Conservation (phyloP, 2,113 vertebrate species). For the Periophthalmodon schlosseri region DNA sequence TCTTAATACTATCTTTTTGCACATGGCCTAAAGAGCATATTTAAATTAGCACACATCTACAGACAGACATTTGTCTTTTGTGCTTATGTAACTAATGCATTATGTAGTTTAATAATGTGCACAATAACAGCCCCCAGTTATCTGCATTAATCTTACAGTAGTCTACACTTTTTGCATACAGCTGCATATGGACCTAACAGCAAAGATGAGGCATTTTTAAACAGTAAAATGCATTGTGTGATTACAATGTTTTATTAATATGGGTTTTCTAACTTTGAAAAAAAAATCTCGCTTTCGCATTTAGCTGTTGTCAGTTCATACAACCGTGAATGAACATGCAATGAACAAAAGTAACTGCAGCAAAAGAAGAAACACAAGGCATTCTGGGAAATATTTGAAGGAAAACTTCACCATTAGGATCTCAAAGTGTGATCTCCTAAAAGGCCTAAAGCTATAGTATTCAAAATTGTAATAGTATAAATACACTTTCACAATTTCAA, state of each 20-base stretch:
- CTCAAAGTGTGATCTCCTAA: background rate
- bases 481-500: too few relatives aligned
- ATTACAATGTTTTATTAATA: background rate
- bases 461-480: background rate
- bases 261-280: background rate
- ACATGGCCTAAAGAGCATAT: background rate
- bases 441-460: background rate
- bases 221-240: background rate
- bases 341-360: background rate
- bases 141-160: slow-evolving; percentile 5
- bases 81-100: slow-evolving; percentile 1
- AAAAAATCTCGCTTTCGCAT: background rate
- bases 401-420: background rate
- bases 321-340: background rate
- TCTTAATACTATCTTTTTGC: background rate
- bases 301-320: background rate
- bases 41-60: background rate
- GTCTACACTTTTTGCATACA: background rate
- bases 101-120: slow-evolving; percentile 4
- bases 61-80: background rate
- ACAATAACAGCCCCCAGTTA: slow-evolving; percentile 2
- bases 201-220: background rate
- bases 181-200: background rate
- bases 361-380: background rate
- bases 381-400: background rate